Evolutionary conservation across 2,113 vertebrate species (phyloP).

Genomic region (Dicaeum eximium): DNA sequence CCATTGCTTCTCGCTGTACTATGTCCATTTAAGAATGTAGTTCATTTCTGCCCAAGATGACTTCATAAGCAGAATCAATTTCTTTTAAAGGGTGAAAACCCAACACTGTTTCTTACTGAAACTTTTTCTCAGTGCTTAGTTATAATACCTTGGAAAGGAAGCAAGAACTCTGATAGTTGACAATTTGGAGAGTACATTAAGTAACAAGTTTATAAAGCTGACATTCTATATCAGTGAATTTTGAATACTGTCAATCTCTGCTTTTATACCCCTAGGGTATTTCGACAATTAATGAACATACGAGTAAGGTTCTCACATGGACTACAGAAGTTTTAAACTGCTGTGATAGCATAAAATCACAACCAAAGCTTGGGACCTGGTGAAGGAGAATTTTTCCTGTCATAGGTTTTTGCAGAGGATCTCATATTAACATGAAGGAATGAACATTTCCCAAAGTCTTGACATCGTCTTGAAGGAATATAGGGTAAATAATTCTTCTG

Average conservation of each 20-base stretch:
- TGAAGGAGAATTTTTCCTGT: background rate
- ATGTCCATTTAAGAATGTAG: background rate
- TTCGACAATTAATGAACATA: background rate
- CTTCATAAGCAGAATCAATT: background rate
- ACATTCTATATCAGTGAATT: background rate
- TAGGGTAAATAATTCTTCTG: background rate
- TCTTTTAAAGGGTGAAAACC: background rate
- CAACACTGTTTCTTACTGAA: background rate
- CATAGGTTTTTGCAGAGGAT: background rate
- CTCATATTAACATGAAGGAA: background rate
- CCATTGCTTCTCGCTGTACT: background rate
- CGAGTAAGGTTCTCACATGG: background rate
- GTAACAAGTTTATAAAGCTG: slow-evolving; percentile 1
- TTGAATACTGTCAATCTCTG: background rate
- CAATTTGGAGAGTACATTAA: background rate
- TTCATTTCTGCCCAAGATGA: background rate
- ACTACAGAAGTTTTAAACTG: background rate
- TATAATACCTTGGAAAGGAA: background rate
- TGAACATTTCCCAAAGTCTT: background rate
- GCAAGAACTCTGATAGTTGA: background rate
- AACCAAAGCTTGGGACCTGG: background rate
- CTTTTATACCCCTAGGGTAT: background rate
- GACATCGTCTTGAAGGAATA: background rate
- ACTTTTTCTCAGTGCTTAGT: background rate
- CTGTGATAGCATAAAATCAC: background rate